These are phyloP conservation scores for Phoeniculus purpureus DNA, from an alignment of 2,797 vertebrate genomes.

Conservation along the genomic window DNA sequence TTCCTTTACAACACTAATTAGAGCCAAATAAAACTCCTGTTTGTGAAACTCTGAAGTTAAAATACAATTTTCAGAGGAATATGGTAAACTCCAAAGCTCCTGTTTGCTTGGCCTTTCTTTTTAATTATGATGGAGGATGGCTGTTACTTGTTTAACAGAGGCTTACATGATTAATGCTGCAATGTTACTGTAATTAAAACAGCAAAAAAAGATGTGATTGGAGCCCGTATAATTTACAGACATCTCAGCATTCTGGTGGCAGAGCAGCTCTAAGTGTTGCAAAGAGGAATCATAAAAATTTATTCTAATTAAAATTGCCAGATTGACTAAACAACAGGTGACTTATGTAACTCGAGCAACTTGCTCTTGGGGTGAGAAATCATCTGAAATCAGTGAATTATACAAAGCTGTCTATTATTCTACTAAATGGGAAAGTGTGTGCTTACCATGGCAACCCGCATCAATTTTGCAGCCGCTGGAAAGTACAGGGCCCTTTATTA, in stretches of 20 bases:
- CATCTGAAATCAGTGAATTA: conserved; percentile 73
- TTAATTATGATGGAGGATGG: conserved; percentile 70
- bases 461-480: conserved; percentile 56
- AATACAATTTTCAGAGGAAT: conserved; percentile 69
- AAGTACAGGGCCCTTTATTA: conserved; percentile 64
- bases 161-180: conserved; percentile 68
- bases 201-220: conserved; percentile 61
- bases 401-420: conserved; percentile 69
- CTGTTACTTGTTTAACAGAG: conserved; percentile 65
- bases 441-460: conserved; percentile 74
- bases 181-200: conserved; percentile 70
- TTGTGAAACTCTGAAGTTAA: conserved; percentile 64
- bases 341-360: conserved; percentile 57
- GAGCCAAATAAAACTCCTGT: conserved; percentile 67
- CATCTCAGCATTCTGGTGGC: conserved; percentile 48
- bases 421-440: conserved; percentile 65
- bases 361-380: conserved; percentile 57
- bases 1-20: conserved; percentile 77
- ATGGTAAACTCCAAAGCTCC: conserved; percentile 53
- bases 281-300: conserved; percentile 56
- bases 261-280: conserved; percentile 40
- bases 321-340: conserved; percentile 72
- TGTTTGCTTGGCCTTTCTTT: conserved; percentile 60
- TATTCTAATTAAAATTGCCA: conserved; percentile 73
- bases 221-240: conserved; percentile 61